Conservation (phyloP, 2,797 vertebrate genomes). For the Enteromius trimaculatus region DNA sequence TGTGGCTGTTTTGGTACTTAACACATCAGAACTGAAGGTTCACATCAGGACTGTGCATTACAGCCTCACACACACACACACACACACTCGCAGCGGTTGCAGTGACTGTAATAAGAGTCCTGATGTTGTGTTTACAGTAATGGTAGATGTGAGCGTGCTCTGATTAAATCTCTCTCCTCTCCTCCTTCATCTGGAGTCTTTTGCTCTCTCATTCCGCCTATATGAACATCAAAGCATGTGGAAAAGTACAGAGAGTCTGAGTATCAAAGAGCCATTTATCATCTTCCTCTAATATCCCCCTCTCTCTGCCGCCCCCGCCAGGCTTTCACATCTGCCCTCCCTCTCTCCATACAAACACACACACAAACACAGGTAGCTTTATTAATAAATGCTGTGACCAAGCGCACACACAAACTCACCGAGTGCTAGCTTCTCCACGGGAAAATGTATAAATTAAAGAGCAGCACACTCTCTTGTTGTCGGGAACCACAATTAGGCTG, state of each 20-base stretch:
- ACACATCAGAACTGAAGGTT: not conserved
- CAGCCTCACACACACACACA: not conserved
- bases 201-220: constrained; percentile 58
- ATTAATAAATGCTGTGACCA: constrained; percentile 19
- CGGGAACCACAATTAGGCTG: no score
- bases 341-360: not conserved
- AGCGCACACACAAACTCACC: constrained; percentile 39
- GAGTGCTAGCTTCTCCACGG: constrained; percentile 68
- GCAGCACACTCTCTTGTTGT: constrained; percentile 67
- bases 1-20: not conserved
- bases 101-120: constrained; percentile 34
- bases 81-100: not conserved
- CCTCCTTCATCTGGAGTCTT: constrained; percentile 51
- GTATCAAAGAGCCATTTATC: constrained; percentile 62
- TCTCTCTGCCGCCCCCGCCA: not conserved
- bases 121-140: constrained; percentile 51
- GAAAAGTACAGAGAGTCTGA: constrained; percentile 56
- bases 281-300: constrained; percentile 29
- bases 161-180: constrained; percentile 61
- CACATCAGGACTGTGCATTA: constrained; percentile 15
- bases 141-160: constrained; percentile 55
- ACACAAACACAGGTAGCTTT: constrained; percentile 47
- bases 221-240: constrained; percentile 70
- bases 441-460: constrained; percentile 75
- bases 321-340: constrained; percentile 14